Base-by-base conservation (phyloP, 1,140 invertebrate species). In the Samia ricini region DNA sequence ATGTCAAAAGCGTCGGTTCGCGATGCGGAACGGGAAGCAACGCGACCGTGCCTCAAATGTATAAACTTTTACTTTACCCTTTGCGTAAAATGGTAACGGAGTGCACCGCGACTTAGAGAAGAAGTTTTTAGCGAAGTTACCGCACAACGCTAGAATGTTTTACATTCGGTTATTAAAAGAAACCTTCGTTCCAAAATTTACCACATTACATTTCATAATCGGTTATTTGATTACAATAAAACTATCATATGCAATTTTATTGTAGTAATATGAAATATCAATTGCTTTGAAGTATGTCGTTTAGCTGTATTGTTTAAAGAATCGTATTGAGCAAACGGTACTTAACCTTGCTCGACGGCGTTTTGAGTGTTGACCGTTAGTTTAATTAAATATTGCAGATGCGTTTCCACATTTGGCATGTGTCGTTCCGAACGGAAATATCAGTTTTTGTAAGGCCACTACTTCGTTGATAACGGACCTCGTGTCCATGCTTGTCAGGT, bases 31-130 rank as follows among this genome's bases (percentile, higher is more conserved):
- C 80, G 76, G 68, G 78, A 82, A 83, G 74, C 77, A 61, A 73
- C 63, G 71, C 72, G 73, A 59, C 74, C 70, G 72, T 81, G 77
- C 69, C 72, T 82, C 76, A 79, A 81, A 88, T 85, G 78, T 80
- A 86, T 84, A 89, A 90, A 90, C 77, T 88, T 89, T 81, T 81
- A 76, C 83, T 79, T 74, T 72, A 83, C 81, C 81, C 82, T 85
- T 85, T 81, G 81, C 67, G 79, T 83, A 84, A n/a, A n/a, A 85
- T 81, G 75, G 74, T 70, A 76, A 72, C 79, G 72, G 65, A 67
- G 66, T 70, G 63, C 69, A 64, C 66, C 72, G 72, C 65, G 77
- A 82, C 77, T 84, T 81, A 69, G n/a, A n/a, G n/a, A n/a, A 81
- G 82, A 81, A 85, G 76, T 79, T 80, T 84, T 86, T 86, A 73